Evolutionary conservation across 2,113 vertebrate species (phyloP).

Genomic region (Plectropomus leopardus): DNA sequence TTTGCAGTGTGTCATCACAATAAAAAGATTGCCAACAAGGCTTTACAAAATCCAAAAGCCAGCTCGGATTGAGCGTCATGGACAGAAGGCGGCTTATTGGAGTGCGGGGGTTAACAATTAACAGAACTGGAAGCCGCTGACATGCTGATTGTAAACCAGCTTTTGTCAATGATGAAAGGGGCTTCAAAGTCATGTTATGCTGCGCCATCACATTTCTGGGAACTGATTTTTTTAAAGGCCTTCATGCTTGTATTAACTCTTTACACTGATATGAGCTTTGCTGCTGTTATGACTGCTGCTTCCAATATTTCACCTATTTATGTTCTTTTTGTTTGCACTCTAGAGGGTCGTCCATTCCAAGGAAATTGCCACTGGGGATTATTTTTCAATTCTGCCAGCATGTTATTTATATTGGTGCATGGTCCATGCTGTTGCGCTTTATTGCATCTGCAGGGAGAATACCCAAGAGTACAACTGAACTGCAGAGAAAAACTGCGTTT

Average conservation of each 20-base stretch:
- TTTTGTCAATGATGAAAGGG: constrained; percentile 41
- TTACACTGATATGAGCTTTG: background rate
- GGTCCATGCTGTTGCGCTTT: constrained; percentile 3
- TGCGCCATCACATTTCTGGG: constrained; percentile 36
- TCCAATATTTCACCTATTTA: constrained; percentile 3
- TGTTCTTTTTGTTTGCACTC: background rate
- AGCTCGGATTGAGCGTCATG: background rate
- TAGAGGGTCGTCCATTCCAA: background rate
- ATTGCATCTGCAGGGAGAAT: background rate
- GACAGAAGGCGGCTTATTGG: background rate
- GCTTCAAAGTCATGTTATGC: constrained; percentile 18
- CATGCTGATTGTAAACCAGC: constrained; percentile 29
- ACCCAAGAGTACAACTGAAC: background rate
- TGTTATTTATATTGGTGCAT: constrained; percentile 13
- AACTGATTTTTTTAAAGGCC: constrained; percentile 28
- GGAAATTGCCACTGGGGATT: constrained; percentile 1
- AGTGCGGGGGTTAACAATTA: background rate
- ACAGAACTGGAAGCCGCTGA: constrained; percentile 31
- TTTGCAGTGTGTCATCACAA: background rate
- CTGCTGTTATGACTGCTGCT: background rate
- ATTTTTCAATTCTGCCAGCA: background rate
- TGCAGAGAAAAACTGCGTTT: background rate
- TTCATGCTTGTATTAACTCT: constrained; percentile 22
- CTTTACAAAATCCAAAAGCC: background rate
- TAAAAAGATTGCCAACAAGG: background rate